Conservation (phyloP, 2,113 vertebrate genomes). For the Strigops habroptila region DNA sequence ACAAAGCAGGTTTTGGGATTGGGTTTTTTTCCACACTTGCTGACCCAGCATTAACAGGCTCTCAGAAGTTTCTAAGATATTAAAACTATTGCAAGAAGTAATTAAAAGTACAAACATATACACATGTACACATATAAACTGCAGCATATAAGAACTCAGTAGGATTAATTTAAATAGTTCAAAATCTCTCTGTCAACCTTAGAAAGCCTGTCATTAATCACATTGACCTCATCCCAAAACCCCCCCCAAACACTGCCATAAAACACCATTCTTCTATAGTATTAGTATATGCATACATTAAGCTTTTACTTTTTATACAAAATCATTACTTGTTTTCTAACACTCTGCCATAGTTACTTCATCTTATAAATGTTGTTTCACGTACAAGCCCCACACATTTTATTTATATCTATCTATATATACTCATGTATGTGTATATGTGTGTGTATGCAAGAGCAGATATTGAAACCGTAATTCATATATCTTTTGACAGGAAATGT, state of each 20-base stretch:
- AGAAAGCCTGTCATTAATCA: not conserved
- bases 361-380: not conserved
- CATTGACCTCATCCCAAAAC: not conserved
- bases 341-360: not conserved
- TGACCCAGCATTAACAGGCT: not conserved
- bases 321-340: not conserved
- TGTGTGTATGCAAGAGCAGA: not conserved
- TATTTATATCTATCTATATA: not conserved
- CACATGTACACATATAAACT: not conserved
- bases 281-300: not conserved
- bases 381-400: not conserved
- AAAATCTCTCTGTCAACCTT: not conserved
- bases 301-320: not conserved
- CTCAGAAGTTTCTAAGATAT: not conserved
- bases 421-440: not conserved
- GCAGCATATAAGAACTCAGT: not conserved
- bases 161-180: not conserved
- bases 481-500: not conserved
- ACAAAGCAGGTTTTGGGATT: not conserved
- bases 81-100: not conserved
- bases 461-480: not conserved
- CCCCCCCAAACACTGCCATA: fast-evolving
- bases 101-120: not conserved
- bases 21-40: not conserved
- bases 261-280: not conserved